Evolutionary conservation across 2,888 invertebrate species (phyloP), one percentile per base, ranked within the genome.

Genomic region (Athalia circularis): DNA sequence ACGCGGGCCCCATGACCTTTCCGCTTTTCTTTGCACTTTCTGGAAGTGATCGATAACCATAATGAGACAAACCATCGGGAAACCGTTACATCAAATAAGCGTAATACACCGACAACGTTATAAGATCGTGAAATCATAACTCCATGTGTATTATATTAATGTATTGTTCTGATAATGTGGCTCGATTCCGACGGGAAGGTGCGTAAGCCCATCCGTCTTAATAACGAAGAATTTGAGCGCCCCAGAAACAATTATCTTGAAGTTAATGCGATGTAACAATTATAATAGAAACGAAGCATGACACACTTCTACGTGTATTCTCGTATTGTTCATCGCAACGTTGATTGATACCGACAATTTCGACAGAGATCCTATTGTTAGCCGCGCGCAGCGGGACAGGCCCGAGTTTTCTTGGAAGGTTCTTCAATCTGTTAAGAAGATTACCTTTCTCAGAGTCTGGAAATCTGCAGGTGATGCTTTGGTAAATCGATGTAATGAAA

Each of bases 321-420:
- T 59, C 47, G 29, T 13, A 72, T 72, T 47, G 70, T 72, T 57
- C 52, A 13, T 47, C 13, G 11, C 8, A 52, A 52, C 72, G 45
- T 72, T 59, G 72, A 72, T 72, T 47, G 72, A 59, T 72, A 59
- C 72, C 72, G 59, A 72, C 72, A 15, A 59, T 72, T 72, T 59
- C 57, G 72, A 72, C 47, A 15, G 72, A 57, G 59, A 72, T 59
- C 13, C 72, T 59, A 72, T 72, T 72, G 47, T 59, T 57, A n/a
- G 29, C 29, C 29, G 29, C 29, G 29, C 29, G 29, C 1, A 47
- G 13, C 47, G 7, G 57, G 45, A n/a, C 43, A 43, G 54, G 43
- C 52, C 13, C 9, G 3, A 47, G 59, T 72, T 72, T 7, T 59
- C 13, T 72, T 7, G 11, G n/a, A 29, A 68, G 43, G 3, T 70